Evolutionary conservation across 2,797 vertebrate genomes (phyloP).

Genomic region (Sarcoramphus papa): DNA sequence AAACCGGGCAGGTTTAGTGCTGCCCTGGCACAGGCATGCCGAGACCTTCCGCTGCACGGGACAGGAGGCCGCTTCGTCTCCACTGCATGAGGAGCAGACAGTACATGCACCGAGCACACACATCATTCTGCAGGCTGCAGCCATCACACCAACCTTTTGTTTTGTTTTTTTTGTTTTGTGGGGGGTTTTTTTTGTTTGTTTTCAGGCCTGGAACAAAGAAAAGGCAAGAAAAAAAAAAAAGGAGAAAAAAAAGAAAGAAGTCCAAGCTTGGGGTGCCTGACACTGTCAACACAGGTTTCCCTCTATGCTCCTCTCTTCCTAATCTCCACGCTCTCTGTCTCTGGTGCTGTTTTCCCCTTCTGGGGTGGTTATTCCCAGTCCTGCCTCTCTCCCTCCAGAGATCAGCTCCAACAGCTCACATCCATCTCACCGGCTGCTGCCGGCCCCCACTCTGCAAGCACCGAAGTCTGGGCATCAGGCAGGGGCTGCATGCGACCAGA

Average conservation of each 20-base stretch:
- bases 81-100: fast-evolving
- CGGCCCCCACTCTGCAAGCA: fast-evolving
- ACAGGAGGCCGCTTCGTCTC: neutral
- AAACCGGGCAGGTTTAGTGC: neutral
- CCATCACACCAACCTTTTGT: neutral
- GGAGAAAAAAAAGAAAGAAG: neutral
- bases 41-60: neutral
- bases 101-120: fast-evolving
- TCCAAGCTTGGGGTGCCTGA: neutral
- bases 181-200: neutral
- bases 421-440: neutral
- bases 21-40: neutral
- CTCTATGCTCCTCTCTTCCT: neutral
- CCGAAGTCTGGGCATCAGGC: neutral
- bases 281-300: neutral
- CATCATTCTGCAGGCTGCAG: neutral
- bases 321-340: neutral
- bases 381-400: neutral
- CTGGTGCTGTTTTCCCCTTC: no score
- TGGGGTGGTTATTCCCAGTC: neutral
- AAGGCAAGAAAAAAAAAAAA: neutral
- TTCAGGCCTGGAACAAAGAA: neutral
- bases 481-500: fast-evolving
- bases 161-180: neutral
- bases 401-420: neutral